Percentiles rank a stretch among this genome's conserved stretches.
Evolutionary conservation across 1,140 invertebrate species (phyloP).

Genomic region (Oryzaephilus surinamensis): DNA sequence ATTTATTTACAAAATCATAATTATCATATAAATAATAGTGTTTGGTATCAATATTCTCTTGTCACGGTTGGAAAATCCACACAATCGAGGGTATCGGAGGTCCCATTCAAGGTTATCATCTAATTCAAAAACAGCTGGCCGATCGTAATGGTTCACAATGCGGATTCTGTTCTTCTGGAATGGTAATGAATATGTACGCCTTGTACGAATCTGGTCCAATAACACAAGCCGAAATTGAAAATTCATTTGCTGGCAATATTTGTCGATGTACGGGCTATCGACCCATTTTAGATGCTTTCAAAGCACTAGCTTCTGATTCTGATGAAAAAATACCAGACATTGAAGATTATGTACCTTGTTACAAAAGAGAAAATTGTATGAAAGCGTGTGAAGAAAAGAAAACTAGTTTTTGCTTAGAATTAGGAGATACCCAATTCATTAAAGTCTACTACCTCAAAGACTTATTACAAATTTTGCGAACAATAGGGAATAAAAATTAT

Average conservation of each 20-base stretch:
- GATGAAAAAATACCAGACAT: conserved; percentile 46
- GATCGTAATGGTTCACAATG: conserved; percentile 69
- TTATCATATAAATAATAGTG: conserved; percentile 43
- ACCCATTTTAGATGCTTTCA: conserved; percentile 73
- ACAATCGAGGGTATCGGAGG: conserved; percentile 72
- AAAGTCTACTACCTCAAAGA: conserved; percentile 17
- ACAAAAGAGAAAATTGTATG: conserved; percentile 8
- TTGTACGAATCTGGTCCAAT: conserved; percentile 17
- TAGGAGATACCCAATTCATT: conserved; percentile 11
- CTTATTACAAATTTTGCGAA: conserved; percentile 16
- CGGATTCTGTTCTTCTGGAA: conserved; percentile 72
- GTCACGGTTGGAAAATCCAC: conserved; percentile 63
- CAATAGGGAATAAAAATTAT: conserved; percentile 38
- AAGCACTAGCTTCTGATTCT: conserved; percentile 58
- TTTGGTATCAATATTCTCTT: conserved; percentile 55
- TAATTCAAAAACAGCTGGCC: conserved; percentile 55
- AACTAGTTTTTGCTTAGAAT: conserved; percentile 15
- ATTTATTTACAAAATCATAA: not conserved
- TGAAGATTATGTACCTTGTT: conserved; percentile 37
- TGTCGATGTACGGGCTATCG: conserved; percentile 81
- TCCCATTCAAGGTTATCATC: conserved; percentile 55
- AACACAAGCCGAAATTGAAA: conserved; percentile 43
- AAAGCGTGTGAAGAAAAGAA: conserved; percentile 25
- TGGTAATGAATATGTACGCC: conserved; percentile 79
- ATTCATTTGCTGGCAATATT: too few relatives aligned